These are phyloP conservation scores for Lanistes nyassanus DNA, from an alignment of 1,140 invertebrate species.

Conservation along the genomic window DNA sequence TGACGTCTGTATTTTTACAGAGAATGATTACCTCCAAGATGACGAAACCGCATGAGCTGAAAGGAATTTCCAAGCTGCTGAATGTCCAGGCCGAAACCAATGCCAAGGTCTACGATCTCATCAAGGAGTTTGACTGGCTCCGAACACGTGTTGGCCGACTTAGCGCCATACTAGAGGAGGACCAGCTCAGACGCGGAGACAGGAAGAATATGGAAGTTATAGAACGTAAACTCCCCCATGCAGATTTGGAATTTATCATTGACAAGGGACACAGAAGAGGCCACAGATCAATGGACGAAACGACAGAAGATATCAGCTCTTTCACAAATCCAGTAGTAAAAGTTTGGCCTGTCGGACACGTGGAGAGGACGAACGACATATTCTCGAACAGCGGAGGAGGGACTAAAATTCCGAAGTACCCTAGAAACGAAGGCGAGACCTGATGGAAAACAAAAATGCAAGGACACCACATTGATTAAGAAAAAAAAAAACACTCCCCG, in stretches of 20 bases:
- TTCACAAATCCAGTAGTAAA: neutral
- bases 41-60: neutral
- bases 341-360: neutral
- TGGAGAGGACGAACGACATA: slow-evolving; percentile 5
- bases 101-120: neutral
- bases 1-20: neutral
- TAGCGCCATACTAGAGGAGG: neutral
- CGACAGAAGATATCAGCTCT: neutral
- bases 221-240: neutral
- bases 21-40: neutral
- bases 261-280: neutral
- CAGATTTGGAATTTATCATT: neutral
- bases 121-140: neutral
- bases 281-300: neutral
- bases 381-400: neutral
- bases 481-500: neutral
- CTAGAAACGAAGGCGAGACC: neutral
- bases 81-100: slow-evolving; percentile 2
- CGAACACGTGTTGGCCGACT: neutral
- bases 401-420: neutral
- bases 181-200: neutral
- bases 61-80: slow-evolving; percentile 10
- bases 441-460: neutral
- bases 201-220: neutral
- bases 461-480: neutral